Evolutionary conservation across 1,140 invertebrate species (phyloP), one percentile per base, ranked within the genome.

Genomic region (Scaptomyza pallida): DNA sequence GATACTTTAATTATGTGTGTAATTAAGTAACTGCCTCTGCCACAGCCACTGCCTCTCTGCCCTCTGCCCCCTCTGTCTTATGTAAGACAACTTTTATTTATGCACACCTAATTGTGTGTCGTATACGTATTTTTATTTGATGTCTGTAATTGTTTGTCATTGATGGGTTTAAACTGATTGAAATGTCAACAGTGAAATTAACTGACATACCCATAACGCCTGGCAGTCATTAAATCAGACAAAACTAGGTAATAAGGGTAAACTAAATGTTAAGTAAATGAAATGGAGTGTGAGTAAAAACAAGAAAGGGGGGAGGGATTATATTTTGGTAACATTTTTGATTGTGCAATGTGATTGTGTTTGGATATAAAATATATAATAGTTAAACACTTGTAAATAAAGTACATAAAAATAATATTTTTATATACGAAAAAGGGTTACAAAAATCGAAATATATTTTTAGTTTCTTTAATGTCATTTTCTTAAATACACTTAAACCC

Each of bases 1-100:
- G 71, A 82, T 85, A 76, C 76, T 76, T 69, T 86, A 83, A 83
- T 75, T 75, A 52, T 68, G 50, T 67, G 50, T 67, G 55, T 62
- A 65, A 67, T 85, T 75, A 75, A 82, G 63, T 65, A 77, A 81
- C 73, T 57, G 54, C 26, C 26, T 30, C 9, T 30, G 26, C 19
- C 19, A 21, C n/a, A n/a, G n/a, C n/a, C n/a, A n/a, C n/a, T 26
- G 23, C 23, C 23, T 26, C 5, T 6, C 21, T 21, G 21, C 21
- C 4, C n/a, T n/a, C n/a, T n/a, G 30, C 9, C 33, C n/a, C n/a
- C n/a, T n/a, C n/a, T 52, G 72, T 79, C 26, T 30, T 79, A 72
- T 67, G 79, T 47, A 85, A 83, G 44, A 51, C 67, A 44, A 40
- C 65, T 30, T 30, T 30, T 61, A 35, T 72, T 78, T 45, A 43